These are phyloP conservation scores for Ciconia maguari DNA, from an alignment of 2,113 vertebrate species.

Conservation along the genomic window DNA sequence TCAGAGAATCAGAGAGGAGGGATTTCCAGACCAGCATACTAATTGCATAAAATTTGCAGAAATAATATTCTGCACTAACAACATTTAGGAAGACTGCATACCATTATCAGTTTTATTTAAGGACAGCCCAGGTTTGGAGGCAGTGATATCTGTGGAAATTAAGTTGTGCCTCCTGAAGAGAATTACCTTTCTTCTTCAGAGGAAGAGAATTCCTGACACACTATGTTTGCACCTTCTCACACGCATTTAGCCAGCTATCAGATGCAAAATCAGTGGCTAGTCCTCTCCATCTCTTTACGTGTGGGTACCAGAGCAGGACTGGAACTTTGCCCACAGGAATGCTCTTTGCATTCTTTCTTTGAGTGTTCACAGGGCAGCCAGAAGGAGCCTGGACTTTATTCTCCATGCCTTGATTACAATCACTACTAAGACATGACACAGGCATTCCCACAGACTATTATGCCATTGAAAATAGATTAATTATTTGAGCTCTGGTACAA, in stretches of 20 bases:
- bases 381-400: not conserved
- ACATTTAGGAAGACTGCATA: not conserved
- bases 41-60: not conserved
- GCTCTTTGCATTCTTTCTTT: not conserved
- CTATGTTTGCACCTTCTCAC: not conserved
- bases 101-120: not conserved
- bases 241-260: not conserved
- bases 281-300: not conserved
- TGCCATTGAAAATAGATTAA: not conserved
- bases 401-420: not conserved
- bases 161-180: not conserved
- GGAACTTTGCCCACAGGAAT: not conserved
- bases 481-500: not conserved
- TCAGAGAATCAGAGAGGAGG: not conserved
- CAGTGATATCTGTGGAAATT: not conserved
- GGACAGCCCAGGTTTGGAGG: not conserved
- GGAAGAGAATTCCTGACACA: not conserved
- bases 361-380: not conserved
- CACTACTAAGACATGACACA: not conserved
- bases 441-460: not conserved
- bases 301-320: rapidly evolving
- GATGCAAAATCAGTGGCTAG: not conserved
- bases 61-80: not conserved
- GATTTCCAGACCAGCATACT: not conserved
- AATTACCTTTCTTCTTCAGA: not conserved